Percentiles rank a stretch among this genome's conserved stretches.
Conservation (phyloP, 2,888 invertebrate genomes). For the Achlya flavicornis region DNA sequence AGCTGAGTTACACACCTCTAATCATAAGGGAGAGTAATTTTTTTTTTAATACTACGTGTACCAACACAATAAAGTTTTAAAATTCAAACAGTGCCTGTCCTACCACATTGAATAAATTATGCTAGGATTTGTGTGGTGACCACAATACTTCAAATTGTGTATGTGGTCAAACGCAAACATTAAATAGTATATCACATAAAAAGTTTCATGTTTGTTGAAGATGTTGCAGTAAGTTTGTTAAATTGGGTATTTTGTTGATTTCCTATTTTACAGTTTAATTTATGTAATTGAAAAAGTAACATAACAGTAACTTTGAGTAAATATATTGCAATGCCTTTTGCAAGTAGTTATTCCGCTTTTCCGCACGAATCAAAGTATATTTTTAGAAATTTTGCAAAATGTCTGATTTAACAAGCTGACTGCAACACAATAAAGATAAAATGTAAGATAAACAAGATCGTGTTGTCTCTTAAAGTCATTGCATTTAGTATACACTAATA, state of each 20-base stretch:
- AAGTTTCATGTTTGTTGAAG: neutral
- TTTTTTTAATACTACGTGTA: too few species aligned
- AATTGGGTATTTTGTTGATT: neutral
- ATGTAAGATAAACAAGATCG: neutral
- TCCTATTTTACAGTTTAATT: neutral
- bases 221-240: neutral
- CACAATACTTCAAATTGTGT: neutral
- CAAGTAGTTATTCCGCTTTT: too few species aligned
- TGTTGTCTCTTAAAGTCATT: neutral
- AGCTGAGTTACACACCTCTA: too few species aligned
- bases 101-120: too few species aligned
- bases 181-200: neutral
- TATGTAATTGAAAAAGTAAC: neutral
- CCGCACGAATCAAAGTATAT: too few species aligned
- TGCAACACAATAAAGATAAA: neutral
- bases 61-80: too few species aligned
- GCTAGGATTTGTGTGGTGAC: too few species aligned
- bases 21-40: too few species aligned
- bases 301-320: too few species aligned
- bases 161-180: neutral
- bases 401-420: neutral
- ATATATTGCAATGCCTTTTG: too few species aligned
- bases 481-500: conserved; percentile 8
- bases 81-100: too few species aligned
- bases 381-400: neutral